Evolutionary conservation across 2,113 vertebrate species (phyloP).

Genomic region (Pygoscelis antarcticus): DNA sequence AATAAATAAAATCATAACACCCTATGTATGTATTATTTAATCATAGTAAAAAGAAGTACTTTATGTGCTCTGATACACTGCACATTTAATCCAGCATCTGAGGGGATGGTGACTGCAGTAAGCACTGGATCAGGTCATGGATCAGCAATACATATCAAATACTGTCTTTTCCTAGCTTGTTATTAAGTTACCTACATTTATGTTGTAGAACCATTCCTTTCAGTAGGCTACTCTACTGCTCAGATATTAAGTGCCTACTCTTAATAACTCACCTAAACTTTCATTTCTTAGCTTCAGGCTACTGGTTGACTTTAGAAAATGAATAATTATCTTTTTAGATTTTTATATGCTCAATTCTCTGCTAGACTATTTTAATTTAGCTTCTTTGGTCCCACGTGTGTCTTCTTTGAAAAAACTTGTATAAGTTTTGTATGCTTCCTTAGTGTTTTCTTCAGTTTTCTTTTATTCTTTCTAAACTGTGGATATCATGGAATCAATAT

Average conservation of each 20-base stretch:
- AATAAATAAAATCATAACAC: neutral
- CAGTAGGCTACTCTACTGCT: neutral
- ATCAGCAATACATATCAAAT: neutral
- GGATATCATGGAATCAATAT: neutral
- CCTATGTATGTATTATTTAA: neutral
- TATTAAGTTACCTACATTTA: conserved; percentile 21
- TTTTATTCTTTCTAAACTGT: neutral
- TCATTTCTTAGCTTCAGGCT: conserved; percentile 16
- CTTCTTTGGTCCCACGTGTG: neutral
- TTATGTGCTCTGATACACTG: neutral
- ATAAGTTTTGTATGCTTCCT: neutral
- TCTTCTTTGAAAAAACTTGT: neutral
- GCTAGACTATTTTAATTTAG: neutral
- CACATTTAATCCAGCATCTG: neutral
- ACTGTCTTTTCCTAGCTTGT: neutral
- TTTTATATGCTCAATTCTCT: neutral
- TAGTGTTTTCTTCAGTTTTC: neutral
- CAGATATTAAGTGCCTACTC: neutral
- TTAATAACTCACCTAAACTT: conserved; percentile 50
- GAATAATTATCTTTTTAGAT: neutral
- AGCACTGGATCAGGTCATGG: neutral
- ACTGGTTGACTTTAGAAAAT: conserved; percentile 12
- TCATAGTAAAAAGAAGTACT: neutral
- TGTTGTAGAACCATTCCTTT: neutral
- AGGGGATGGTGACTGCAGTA: neutral